Evolutionary conservation across 1,140 invertebrate genomes (phyloP).

Genomic region (Eufriesea mexicana): DNA sequence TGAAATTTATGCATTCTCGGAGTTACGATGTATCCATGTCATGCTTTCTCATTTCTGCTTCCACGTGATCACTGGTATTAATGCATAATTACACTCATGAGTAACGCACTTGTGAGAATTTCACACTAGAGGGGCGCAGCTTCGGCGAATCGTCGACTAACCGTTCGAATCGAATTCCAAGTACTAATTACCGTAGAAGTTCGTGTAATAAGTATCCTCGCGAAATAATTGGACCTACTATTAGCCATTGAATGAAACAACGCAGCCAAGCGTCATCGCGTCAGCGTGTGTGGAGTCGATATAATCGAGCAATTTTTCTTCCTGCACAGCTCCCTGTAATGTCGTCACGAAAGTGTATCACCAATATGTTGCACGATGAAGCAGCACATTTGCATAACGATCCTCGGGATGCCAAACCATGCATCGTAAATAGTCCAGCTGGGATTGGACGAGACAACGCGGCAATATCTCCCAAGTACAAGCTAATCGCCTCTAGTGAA

Average conservation of each 20-base stretch:
- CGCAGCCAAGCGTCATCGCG: not conserved
- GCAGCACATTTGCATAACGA: slow-evolving; percentile 35
- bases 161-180: not conserved
- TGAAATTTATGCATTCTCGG: no score
- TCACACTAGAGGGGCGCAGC: not conserved
- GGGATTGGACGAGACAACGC: not conserved
- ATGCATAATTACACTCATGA: no score
- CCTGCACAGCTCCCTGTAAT: not conserved
- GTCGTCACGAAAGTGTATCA: not conserved
- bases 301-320: not conserved
- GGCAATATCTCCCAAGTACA: not conserved
- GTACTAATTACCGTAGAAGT: not conserved
- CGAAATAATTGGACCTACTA: not conserved
- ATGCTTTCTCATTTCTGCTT: no score
- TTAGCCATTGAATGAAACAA: not conserved
- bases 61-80: no score
- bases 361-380: not conserved
- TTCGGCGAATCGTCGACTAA: slow-evolving; percentile 10
- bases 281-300: not conserved
- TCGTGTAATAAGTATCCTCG: not conserved
- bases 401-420: slow-evolving; percentile 11
- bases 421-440: slow-evolving; percentile 21
- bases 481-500: not conserved
- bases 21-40: no score
- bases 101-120: not conserved